Evolutionary conservation across 1,140 invertebrate genomes (phyloP), one percentile per base, ranked within the genome.

Genomic region (Anoplophora glabripennis): DNA sequence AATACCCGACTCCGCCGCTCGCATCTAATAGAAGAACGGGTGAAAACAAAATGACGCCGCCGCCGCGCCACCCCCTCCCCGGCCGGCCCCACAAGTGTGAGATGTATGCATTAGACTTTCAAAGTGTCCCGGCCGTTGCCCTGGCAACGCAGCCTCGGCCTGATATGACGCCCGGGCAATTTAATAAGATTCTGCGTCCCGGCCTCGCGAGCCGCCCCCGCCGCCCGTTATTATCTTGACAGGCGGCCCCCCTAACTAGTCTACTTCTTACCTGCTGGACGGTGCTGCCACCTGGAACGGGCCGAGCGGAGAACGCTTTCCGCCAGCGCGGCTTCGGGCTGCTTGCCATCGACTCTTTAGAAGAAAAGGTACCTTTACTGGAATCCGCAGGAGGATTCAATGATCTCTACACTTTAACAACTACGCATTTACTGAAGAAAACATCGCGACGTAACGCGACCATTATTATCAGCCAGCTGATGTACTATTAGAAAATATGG

Each of bases 71-170:
- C 42, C 53, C 33, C 59, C 57, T 53, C 62, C 28, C 42, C 56
- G 65, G 57, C 63, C 21, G 21, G 64, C 72, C 71, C 59, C 66
- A 69, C 72, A 79, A 72, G 73, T 73, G 73, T 73, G 72, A 75
- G 73, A 75, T 73, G 72, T 75, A 73, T 75, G 72, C 73, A 75
- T 75, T 75, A 75, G 73, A 75, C 73, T 75, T 75, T 75, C 72
- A 75, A 75, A 75, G 73, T 75, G 73, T 75, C 73, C 72, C 71
- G 73, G 71, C 72, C 72, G 73, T 75, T 75, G 67, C 71, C 72
- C 61, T 69, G 68, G 72, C 69, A 73, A 75, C 73, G 67, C 68
- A 66, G 71, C 71, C 66, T 69, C 67, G 70, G 69, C 64, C 70
- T 71, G 72, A 75, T 75, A 75, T 75, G 73, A 75, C 73, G 73